Evolutionary conservation across 2,113 vertebrate genomes (phyloP).

Genomic region (Scytalopus superciliaris): DNA sequence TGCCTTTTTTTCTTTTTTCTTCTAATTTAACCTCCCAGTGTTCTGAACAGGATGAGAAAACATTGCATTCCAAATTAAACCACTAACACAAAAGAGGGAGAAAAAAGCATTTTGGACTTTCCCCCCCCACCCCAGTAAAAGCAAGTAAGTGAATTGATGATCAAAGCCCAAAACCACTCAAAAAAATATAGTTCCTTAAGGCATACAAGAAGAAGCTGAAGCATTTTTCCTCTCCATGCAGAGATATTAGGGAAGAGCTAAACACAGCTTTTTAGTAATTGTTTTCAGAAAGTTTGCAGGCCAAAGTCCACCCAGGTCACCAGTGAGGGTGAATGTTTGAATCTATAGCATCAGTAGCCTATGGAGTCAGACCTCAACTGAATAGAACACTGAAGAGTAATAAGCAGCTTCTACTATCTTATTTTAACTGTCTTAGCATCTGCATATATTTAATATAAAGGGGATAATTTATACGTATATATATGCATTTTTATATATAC

Average conservation of each 20-base stretch:
- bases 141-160: neutral
- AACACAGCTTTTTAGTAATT: neutral
- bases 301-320: neutral
- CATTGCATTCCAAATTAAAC: conserved; percentile 20
- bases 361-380: neutral
- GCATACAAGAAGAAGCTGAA: neutral
- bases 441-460: neutral
- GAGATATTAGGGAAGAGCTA: neutral
- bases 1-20: neutral
- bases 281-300: neutral
- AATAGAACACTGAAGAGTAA: neutral
- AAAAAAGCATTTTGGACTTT: neutral
- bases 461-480: neutral
- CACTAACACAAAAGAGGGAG: neutral
- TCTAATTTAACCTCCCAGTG: conserved; percentile 13
- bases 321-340: neutral
- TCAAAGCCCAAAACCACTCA: neutral
- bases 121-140: neutral
- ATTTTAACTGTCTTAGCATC: neutral
- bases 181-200: neutral
- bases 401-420: neutral
- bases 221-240: neutral
- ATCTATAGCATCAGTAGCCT: neutral
- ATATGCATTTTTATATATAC: neutral
- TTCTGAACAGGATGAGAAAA: conserved; percentile 47